A percentile compares a stretch with the other conserved stretches of the same genome.
Conservation (phyloP, 2,797 vertebrate genomes). For the Syngnathus rostellatus region DNA sequence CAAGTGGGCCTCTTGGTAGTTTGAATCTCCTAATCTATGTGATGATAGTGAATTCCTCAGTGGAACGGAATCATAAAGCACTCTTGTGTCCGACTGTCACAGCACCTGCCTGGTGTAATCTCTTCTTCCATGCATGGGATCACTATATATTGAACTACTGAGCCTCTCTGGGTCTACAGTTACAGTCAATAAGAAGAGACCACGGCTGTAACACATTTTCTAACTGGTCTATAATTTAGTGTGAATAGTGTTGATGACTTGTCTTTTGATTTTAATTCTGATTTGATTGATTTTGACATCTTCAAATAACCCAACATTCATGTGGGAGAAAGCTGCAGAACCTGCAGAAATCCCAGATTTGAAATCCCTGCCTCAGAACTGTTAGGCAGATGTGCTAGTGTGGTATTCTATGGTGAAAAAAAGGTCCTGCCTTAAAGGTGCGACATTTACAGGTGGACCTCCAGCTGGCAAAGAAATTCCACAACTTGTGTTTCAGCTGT, state of each 20-base stretch:
- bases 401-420: background rate
- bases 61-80: constrained; percentile 48
- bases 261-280: background rate
- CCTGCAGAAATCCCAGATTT: no score
- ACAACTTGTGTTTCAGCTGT: constrained; percentile 65
- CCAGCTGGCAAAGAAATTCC: constrained; percentile 71
- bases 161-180: background rate
- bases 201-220: background rate
- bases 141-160: background rate
- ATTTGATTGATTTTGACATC: background rate
- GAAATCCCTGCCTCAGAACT: no score
- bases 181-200: background rate
- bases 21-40: constrained; percentile 62
- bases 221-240: background rate
- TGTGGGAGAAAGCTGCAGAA: no score
- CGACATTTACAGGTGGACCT: constrained; percentile 64
- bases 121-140: constrained; percentile 11
- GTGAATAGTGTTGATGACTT: background rate
- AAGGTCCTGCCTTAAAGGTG: constrained; percentile 48
- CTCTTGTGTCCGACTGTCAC: constrained; percentile 34
- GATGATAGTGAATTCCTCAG: constrained; percentile 52
- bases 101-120: constrained; percentile 51
- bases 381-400: no score
- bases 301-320: background rate
- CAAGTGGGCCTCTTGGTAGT: constrained; percentile 53